A percentile compares a stretch with the other conserved stretches of the same genome.
phyloP scores from a whole-genome alignment of 2,797 vertebrate genomes.

The Poecile montanus region DNA sequence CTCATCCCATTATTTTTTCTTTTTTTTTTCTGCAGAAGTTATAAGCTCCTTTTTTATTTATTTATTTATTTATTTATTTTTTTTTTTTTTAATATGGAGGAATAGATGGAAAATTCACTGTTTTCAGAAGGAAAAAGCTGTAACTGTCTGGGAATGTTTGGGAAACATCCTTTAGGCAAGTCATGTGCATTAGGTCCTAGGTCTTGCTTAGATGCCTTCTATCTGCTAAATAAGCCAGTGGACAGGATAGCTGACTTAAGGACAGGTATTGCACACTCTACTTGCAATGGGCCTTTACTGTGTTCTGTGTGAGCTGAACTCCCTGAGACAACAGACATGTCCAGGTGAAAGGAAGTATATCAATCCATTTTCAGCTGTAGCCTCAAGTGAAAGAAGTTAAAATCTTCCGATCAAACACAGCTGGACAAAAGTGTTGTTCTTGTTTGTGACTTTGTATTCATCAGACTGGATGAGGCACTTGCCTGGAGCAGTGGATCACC shows the following conservation, averaged over 20 bases:
- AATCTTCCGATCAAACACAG: neutral
- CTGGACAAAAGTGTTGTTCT: neutral
- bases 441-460: neutral
- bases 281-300: neutral
- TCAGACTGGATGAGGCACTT: neutral
- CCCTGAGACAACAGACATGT: neutral
- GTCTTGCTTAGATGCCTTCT: neutral
- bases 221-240: neutral
- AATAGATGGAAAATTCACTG: neutral
- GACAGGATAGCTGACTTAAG: neutral
- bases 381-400: neutral
- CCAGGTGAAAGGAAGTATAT: neutral
- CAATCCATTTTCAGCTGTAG: neutral
- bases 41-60: neutral
- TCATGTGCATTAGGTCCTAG: neutral
- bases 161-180: neutral
- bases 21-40: fast-evolving
- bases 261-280: neutral
- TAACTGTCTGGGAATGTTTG: neutral
- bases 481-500: neutral
- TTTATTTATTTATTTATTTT: too few species aligned
- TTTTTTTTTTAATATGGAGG: neutral
- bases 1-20: neutral
- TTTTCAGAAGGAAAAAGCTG: neutral
- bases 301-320: neutral